A percentile compares a stretch with the other conserved stretches of the same genome.
phyloP scores from a whole-genome alignment of 2,888 invertebrate genomes.

The Barypeithes pellucidus region DNA sequence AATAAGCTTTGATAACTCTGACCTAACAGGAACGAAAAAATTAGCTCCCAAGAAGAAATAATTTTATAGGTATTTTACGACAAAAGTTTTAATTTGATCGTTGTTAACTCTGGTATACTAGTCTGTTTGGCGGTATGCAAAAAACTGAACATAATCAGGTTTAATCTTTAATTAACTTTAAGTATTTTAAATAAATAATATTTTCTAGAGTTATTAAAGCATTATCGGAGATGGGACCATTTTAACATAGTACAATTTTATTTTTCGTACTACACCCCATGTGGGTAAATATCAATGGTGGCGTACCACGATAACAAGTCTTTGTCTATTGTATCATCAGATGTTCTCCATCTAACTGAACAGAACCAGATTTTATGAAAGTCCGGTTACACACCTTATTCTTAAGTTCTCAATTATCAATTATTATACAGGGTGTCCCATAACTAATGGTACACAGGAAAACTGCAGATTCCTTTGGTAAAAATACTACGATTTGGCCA shows the following conservation, averaged over 20 bases:
- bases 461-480: no score
- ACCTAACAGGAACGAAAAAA: conserved; percentile 39
- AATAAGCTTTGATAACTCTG: conserved; percentile 56
- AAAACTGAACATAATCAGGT: conserved; percentile 36
- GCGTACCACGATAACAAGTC: no score
- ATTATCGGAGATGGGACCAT: conserved; percentile 48
- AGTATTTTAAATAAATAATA: conserved; percentile 27
- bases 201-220: conserved; percentile 55
- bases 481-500: no score
- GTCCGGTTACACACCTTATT: no score
- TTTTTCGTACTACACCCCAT: background rate
- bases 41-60: conserved; percentile 31
- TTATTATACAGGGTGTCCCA: no score
- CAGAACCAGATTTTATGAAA: no score
- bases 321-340: no score
- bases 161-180: conserved; percentile 30
- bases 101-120: conserved; percentile 31
- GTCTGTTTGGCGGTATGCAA: conserved; percentile 54
- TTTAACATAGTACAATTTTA: conserved; percentile 2
- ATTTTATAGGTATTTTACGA: conserved; percentile 38
- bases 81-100: conserved; percentile 38
- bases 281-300: no score
- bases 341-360: no score
- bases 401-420: no score
- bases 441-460: no score